These are phyloP conservation scores for Ceyx cyanopectus DNA, from an alignment of 2,113 vertebrate genomes.

Conservation along the genomic window DNA sequence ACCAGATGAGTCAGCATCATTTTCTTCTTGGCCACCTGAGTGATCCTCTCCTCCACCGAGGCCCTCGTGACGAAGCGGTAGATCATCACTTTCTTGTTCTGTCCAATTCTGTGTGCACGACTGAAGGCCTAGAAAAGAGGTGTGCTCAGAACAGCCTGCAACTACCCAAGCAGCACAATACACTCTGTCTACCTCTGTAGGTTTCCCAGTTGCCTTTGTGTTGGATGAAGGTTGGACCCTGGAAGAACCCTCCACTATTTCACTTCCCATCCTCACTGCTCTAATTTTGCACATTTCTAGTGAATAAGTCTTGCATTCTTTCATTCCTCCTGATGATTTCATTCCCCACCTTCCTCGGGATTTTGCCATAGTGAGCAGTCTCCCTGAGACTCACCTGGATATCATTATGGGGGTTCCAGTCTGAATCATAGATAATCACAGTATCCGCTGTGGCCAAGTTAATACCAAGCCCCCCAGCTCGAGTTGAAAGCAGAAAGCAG, in stretches of 20 bases:
- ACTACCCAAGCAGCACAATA: neutral
- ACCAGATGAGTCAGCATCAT: conserved; percentile 99
- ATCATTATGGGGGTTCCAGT: conserved; percentile 99
- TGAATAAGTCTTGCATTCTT: neutral
- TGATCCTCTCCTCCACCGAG: conserved; percentile 97
- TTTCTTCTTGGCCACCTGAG: conserved; percentile 99
- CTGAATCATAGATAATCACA: conserved; percentile 97
- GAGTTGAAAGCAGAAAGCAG: conserved; percentile 96
- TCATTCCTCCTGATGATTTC: neutral
- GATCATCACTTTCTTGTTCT: conserved; percentile 99
- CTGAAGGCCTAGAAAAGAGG: conserved; percentile 89
- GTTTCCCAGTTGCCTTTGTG: neutral
- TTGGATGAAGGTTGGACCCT: neutral
- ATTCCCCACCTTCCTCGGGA: neutral
- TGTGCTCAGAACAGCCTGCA: neutral
- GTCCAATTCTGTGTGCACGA: conserved; percentile 96
- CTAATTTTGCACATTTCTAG: neutral
- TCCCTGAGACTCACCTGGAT: conserved; percentile 87
- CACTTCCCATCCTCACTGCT: neutral
- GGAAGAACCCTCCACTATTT: neutral
- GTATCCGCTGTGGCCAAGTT: conserved; percentile 98
- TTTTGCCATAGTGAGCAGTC: neutral
- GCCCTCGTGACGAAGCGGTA: conserved; percentile 98
- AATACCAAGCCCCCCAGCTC: conserved; percentile 97
- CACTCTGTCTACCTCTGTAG: neutral